A percentile compares a stretch with the other conserved stretches of the same genome.
phyloP scores from a whole-genome alignment of 2,113 vertebrate species.

The Protomyctophum bolini region DNA sequence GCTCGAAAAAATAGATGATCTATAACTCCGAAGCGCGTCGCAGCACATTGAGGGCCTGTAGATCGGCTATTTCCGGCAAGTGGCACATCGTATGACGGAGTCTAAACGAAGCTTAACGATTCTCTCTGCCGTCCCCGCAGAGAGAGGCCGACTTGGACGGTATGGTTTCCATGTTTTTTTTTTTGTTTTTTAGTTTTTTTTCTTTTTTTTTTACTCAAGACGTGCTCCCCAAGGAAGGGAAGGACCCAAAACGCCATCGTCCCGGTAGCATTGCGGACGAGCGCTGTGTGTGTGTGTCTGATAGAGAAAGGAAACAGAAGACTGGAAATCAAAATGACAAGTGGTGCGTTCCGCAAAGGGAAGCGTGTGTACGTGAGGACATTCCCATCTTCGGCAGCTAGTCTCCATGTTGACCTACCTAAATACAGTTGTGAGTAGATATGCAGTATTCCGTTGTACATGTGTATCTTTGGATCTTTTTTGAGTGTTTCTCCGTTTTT shows the following conservation, averaged over 20 bases:
- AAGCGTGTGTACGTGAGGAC: conserved; percentile 78
- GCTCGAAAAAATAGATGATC: too few relatives aligned
- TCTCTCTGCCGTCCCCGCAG: background rate
- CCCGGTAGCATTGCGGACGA: conserved; percentile 61
- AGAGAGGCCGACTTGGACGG: conserved; percentile 7
- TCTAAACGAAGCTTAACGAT: background rate
- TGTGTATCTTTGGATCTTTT: conserved; percentile 87
- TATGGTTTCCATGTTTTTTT: too few relatives aligned
- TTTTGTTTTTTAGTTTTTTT: background rate
- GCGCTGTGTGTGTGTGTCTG: conserved; percentile 41
- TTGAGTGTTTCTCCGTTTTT: conserved; percentile 82
- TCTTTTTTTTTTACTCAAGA: conserved; percentile 1
- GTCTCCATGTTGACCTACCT: conserved; percentile 81
- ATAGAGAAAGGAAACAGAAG: conserved; percentile 16
- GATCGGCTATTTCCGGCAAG: too few relatives aligned
- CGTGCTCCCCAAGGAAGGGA: conserved; percentile 6
- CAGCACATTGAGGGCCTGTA: too few relatives aligned
- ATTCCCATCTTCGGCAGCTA: conserved; percentile 91
- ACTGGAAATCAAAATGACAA: conserved; percentile 19
- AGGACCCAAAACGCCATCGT: conserved; percentile 24
- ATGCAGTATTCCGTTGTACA: conserved; percentile 93
- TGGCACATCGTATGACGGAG: too few relatives aligned
- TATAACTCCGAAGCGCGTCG: too few relatives aligned
- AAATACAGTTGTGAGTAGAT: conserved; percentile 84
- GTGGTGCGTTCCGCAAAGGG: conserved; percentile 76